A percentile compares a stretch with the other conserved stretches of the same genome.
Evolutionary conservation across 1,140 invertebrate genomes (phyloP).

Genomic region (Atopsyche davidsoni): DNA sequence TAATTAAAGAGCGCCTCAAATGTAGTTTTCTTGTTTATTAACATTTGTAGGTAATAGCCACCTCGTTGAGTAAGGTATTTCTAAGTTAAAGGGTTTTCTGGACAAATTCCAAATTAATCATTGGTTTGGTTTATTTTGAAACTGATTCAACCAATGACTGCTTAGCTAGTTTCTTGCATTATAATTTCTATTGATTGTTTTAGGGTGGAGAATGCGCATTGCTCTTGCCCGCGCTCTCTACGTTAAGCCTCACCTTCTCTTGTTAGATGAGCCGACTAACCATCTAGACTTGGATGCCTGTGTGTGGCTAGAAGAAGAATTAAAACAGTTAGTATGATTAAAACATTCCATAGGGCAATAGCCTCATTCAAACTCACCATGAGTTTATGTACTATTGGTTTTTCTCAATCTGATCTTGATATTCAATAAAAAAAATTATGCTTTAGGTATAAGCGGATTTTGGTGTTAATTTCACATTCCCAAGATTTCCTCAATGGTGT

Average conservation of each 20-base stretch:
- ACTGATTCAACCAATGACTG: too few species aligned
- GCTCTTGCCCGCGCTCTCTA: conserved; percentile 91
- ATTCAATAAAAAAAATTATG: too few species aligned
- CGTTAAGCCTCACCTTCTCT: conserved; percentile 92
- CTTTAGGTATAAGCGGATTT: conserved; percentile 93
- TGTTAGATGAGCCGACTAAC: conserved; percentile 99
- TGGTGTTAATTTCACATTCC: conserved; percentile 98
- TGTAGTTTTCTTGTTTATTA: background rate
- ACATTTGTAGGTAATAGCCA: too few species aligned
- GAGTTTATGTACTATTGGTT: conserved; percentile 17
- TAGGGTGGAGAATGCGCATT: conserved; percentile 98
- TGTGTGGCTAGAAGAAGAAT: conserved; percentile 98
- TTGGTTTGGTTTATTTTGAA: too few species aligned
- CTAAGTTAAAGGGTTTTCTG: too few species aligned
- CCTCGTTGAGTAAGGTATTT: too few species aligned
- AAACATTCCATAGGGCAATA: too few species aligned
- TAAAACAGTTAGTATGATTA: conserved; percentile 79
- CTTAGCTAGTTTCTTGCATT: too few species aligned
- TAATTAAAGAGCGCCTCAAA: background rate
- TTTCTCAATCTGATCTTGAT: conserved; percentile 37
- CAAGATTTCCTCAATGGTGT: conserved; percentile 99
- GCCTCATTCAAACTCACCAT: background rate
- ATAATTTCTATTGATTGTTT: too few species aligned
- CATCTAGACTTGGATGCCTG: conserved; percentile 98
- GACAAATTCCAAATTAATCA: too few species aligned